Conservation (phyloP, 2,888 invertebrate species). For the Aspidiotus rigidus region DNA sequence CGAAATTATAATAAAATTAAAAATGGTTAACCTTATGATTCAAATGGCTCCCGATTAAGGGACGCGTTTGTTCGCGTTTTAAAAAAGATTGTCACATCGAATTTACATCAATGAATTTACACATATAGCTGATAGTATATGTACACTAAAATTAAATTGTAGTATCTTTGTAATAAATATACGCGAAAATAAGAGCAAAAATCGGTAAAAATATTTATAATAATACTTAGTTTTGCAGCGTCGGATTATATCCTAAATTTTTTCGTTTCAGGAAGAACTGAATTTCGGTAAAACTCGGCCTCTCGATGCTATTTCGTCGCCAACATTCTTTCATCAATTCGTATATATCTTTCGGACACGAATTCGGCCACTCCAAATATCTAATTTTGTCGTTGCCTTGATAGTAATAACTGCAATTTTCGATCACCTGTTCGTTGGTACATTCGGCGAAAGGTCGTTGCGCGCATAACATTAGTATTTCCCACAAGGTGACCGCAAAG, state of each 20-base stretch:
- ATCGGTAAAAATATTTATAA: not conserved
- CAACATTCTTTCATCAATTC: slow-evolving; percentile 88
- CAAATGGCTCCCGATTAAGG: too few species aligned
- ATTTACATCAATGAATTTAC: too few species aligned
- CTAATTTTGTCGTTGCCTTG: slow-evolving; percentile 50
- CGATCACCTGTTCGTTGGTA: slow-evolving; percentile 73
- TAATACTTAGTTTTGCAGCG: slow-evolving; percentile 35
- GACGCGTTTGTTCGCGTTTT: too few species aligned
- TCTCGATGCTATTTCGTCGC: slow-evolving; percentile 67
- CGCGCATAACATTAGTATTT: slow-evolving; percentile 68
- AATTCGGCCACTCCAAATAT: slow-evolving; percentile 55
- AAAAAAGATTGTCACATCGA: too few species aligned
- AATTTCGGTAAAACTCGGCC: slow-evolving; percentile 80
- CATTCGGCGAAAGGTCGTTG: slow-evolving; percentile 72
- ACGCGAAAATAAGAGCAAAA: too few species aligned
- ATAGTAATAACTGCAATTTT: slow-evolving; percentile 62
- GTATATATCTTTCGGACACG: slow-evolving; percentile 78
- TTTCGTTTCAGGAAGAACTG: slow-evolving; percentile 70
- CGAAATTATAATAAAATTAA: too few species aligned
- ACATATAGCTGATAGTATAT: too few species aligned
- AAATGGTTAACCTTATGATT: too few species aligned
- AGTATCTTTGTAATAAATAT: too few species aligned
- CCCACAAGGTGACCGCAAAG: slow-evolving; percentile 83
- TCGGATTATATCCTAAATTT: slow-evolving; percentile 56
- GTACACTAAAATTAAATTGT: too few species aligned